Evolutionary conservation across 2,888 invertebrate species (phyloP), one percentile per base, ranked within the genome.

Genomic region (Chaetogeoica ovagalla): DNA sequence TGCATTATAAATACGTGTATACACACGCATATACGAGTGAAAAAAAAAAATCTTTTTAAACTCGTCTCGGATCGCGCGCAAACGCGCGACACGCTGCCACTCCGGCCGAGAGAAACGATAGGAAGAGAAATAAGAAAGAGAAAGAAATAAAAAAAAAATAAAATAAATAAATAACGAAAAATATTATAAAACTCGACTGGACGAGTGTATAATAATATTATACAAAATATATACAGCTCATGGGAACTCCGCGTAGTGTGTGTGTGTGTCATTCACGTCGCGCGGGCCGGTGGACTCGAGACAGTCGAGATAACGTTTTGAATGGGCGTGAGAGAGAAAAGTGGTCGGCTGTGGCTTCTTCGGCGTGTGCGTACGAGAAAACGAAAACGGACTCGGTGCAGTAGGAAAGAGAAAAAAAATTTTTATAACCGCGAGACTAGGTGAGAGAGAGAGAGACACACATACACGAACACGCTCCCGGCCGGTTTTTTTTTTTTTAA

Each of bases 181-280:
- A 30, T 30, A 30, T 57, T 74, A 73, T 63, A 73, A 63, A 63
- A 63, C 63, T 73, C 37, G 37, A 63, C 37, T 52, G 8, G 62
- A 62, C 15, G 8, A n/a, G 7, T 15, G 48, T 3, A 7, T 23
- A 55, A 63, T 57, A 75, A 30, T 30, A 30, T 30, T 57, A 57
- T 55, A 69, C 4, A 30, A 30, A 30, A 30, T 30, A 30, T 30
- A 30, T 4, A 71, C 19, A 57, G 21, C 74, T 65, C 30, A 30
- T 75, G 74, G 57, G 74, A 75, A 75, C 65, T n/a, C 15, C 15
- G 39, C 21, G n/a, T 43, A 11, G 13, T 55, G 55, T 19, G 11
- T 39, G 63, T n/a, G 74, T 75, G 55, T 75, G 74, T 75, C 73
- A 74, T 74, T 74, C 73, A 37, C 73, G 73, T 63, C 55, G 62